These are phyloP conservation scores for Prenolepis imparis DNA, from an alignment of 2,888 invertebrate genomes.

Conservation along the genomic window DNA sequence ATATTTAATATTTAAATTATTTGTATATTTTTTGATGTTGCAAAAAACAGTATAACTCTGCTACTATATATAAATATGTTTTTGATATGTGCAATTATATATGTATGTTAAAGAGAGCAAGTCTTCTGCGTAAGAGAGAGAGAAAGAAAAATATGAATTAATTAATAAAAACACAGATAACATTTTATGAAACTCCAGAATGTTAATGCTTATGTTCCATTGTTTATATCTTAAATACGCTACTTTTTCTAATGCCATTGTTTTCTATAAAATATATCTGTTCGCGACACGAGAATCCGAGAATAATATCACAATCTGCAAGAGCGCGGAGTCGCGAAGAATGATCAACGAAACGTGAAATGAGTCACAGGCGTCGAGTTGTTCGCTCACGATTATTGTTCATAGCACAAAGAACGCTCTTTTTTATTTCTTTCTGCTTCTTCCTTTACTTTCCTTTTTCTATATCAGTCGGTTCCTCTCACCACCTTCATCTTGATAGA, in stretches of 20 bases:
- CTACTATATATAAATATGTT: neutral
- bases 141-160: neutral
- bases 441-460: slow-evolving; percentile 47
- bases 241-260: slow-evolving; percentile 8
- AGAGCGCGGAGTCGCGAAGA: slow-evolving; percentile 60
- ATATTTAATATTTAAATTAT: neutral
- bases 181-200: neutral
- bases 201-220: neutral
- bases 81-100: neutral
- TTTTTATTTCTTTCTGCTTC: slow-evolving; percentile 61
- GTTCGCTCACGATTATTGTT: slow-evolving; percentile 79
- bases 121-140: neutral
- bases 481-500: slow-evolving; percentile 67
- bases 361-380: slow-evolving; percentile 74
- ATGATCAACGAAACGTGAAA: slow-evolving; percentile 74
- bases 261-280: slow-evolving; percentile 21
- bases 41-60: neutral
- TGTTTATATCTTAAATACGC: neutral
- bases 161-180: neutral
- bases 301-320: slow-evolving; percentile 7
- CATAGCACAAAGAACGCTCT: slow-evolving; percentile 75
- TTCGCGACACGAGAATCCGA: neutral
- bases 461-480: slow-evolving; percentile 72
- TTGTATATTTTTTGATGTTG: neutral
- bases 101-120: neutral